phyloP scores from a whole-genome alignment of 1,140 invertebrate genomes.

The Dreissena polymorpha region DNA sequence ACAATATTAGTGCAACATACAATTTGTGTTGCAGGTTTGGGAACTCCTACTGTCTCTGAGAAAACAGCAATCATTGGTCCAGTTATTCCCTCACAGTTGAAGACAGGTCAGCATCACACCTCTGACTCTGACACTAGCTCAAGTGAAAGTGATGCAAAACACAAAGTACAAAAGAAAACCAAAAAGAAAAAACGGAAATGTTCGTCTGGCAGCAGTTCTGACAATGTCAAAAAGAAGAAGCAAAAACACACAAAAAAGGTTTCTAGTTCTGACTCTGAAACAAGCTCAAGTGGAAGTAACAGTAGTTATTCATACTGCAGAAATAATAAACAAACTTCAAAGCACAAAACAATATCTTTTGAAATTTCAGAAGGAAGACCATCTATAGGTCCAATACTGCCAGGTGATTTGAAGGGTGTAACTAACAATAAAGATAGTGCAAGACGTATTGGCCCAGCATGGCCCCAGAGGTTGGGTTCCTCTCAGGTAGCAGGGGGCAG shows the following conservation, averaged over 20 bases:
- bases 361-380: background rate
- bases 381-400: slow-evolving; percentile 78
- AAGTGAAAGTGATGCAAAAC: background rate
- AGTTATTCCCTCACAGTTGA: slow-evolving; percentile 38
- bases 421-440: background rate
- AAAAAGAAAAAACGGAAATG: slow-evolving; percentile 15
- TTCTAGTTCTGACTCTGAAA: background rate
- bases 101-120: background rate
- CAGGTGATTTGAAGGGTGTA: slow-evolving; percentile 77
- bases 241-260: background rate
- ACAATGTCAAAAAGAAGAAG: slow-evolving; percentile 4
- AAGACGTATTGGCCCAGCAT: slow-evolving; percentile 33
- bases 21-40: too few species aligned
- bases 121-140: slow-evolving; percentile 37
- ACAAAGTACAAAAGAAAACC: background rate
- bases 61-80: slow-evolving; percentile 31
- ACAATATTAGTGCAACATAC: too few species aligned
- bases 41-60: too few species aligned
- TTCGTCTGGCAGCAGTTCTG: background rate
- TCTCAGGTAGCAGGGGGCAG: slow-evolving; percentile 76
- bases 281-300: background rate
- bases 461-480: slow-evolving; percentile 72
- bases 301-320: background rate
- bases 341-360: background rate
- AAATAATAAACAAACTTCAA: slow-evolving; percentile 4